Base-by-base conservation (phyloP, 2,888 invertebrate genomes). In the Nipponacmea schrenckii region DNA sequence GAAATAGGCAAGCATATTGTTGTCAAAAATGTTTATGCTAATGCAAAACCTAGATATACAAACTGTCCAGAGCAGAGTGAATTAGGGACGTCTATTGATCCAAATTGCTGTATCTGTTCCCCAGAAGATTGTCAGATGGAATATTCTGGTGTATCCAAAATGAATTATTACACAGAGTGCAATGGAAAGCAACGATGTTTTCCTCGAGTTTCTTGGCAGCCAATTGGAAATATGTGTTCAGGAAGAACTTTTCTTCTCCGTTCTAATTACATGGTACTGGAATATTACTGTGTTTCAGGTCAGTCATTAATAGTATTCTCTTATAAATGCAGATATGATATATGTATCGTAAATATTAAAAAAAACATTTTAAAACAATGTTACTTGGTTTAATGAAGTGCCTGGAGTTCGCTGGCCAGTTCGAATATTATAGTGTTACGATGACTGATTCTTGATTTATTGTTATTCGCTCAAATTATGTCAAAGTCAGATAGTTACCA, bases 41-140 rank as follows among this genome's bases (percentile, higher is more conserved):
- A 56, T 24, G 56, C 56, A 24, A 56, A 56, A 56, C 56, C 56
- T 0, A 56, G 56, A 56, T 56, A 56, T 14, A 56, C 56, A 20
- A 56, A 56, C 24, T 56, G 56, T 56, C 56, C 56, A 2, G 56
- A 56, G 14, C 12, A 56, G 56, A 56, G 20, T 3, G 24, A 56
- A 20, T 20, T 24, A 24, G 56, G 24, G 10, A 24, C 20, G 20
- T 24, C 56, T 56, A 24, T 56, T 20, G 56, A 56, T 24, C 56
- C 56, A 12, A 56, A 56, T 24, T 56, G 56, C 4, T 56, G 56
- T 20, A 24, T 56, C 56, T 56, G 56, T 56, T 24, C 56, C 14
- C 56, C 56, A 14, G 56, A 56, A 24, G 56, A 56, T 56, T 56
- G 56, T 56, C 24, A 24, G 56, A 56, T 56, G 56, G 56, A 56